Evolutionary conservation across 1,140 invertebrate species (phyloP).

Genomic region (Mylabris phalerata): DNA sequence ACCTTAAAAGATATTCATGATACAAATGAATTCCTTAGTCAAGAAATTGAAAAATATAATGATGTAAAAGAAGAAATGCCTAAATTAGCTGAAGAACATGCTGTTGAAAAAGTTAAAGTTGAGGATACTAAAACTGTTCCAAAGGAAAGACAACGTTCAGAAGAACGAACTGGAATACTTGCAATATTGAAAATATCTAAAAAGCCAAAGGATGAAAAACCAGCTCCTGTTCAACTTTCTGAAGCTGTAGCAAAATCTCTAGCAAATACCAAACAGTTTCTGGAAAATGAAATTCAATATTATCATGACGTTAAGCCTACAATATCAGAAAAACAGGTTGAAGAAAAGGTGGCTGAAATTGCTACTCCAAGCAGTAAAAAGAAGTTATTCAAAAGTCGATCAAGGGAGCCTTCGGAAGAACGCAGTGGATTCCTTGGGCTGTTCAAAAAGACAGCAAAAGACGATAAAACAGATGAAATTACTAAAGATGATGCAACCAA

Average conservation of each 20-base stretch:
- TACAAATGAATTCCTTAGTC: conserved; percentile 12
- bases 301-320: conserved; percentile 17
- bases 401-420: background rate
- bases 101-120: background rate
- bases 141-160: background rate
- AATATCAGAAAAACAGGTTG: conserved; percentile 4
- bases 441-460: conserved; percentile 11
- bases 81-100: too few relatives aligned
- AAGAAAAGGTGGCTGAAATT: background rate
- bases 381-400: background rate
- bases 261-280: conserved; percentile 16
- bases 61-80: conserved; percentile 9
- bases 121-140: background rate
- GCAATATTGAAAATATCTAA: conserved; percentile 16
- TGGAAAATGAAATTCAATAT: conserved; percentile 18
- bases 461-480: conserved; percentile 5
- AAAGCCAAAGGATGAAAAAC: conserved; percentile 22
- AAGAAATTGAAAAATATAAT: conserved; percentile 20
- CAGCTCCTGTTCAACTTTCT: background rate
- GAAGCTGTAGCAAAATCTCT: conserved; percentile 10
- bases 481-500: background rate
- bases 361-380: background rate
- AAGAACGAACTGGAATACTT: conserved; percentile 10
- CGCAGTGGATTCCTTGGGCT: conserved; percentile 9
- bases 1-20: conserved; percentile 7